Evolutionary conservation across 2,888 invertebrate genomes (phyloP).

Genomic region (Phortica okadai): DNA sequence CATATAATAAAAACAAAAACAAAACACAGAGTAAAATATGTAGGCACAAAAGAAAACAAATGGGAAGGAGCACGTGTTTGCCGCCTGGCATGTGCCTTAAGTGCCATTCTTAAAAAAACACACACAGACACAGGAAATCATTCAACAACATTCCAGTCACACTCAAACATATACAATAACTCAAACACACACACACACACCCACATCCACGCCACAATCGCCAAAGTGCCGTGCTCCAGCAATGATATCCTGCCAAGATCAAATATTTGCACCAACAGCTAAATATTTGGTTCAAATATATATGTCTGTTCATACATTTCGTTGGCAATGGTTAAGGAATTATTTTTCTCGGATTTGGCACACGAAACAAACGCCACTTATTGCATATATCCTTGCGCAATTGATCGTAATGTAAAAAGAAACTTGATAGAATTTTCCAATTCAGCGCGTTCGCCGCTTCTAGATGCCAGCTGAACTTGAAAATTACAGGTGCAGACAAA

Average conservation of each 20-base stretch:
- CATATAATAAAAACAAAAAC: background rate
- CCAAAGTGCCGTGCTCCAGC: background rate
- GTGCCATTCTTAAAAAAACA: too few species aligned
- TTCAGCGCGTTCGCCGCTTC: background rate
- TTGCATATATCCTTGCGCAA: background rate
- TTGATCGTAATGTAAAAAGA: background rate
- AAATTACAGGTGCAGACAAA: background rate
- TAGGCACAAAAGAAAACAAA: background rate
- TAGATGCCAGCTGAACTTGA: background rate
- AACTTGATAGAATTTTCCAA: background rate
- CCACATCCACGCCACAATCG: conserved; percentile 33
- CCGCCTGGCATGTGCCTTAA: too few species aligned
- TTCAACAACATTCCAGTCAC: too few species aligned
- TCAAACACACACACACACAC: background rate
- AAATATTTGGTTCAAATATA: too few species aligned
- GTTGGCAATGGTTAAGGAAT: too few species aligned
- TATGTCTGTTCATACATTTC: too few species aligned
- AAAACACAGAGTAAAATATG: background rate
- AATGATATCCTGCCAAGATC: background rate
- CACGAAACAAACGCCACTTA: background rate
- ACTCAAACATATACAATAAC: background rate
- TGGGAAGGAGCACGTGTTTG: too few species aligned
- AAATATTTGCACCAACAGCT: background rate
- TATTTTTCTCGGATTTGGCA: background rate
- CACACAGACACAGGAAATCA: too few species aligned